Base-by-base conservation (phyloP, 2,113 vertebrate species). In the Etheostoma spectabile region DNA sequence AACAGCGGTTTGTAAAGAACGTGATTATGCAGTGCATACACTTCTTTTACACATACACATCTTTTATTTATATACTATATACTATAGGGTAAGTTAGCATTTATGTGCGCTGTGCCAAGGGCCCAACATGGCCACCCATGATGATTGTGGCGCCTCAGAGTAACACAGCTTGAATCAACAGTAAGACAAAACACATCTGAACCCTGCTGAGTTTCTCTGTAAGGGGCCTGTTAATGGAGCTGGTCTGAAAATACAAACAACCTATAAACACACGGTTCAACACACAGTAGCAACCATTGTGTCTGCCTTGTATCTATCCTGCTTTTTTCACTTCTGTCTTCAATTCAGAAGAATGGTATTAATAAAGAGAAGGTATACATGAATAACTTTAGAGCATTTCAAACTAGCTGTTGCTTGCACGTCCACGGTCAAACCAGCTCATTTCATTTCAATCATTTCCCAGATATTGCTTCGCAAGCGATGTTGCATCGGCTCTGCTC, bases 111-210 rank as follows among this genome's bases (percentile, higher is more conserved):
- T 21, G 49, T 82, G 84, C 80, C 81, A 86, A 84, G 49, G 72
- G 66, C 71, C 81, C 87, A 71, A 8, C 38, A 82, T 82, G 93
- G 79, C 93, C 93, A 94, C 92, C 92, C 93, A 95, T 90, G 90
- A 83, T 82, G 92, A 71, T 49, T 65, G 85, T 63, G 82, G 73
- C 78, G 85, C 86, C 86, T 91, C 87, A 52, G 66, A 90, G 66
- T 67, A 82, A 87, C 91, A 86, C 91, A 89, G 89, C 88, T 86
- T 91, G 86, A 90, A 88, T 86, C 88, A 91, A 89, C 86, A 86
- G 85, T 68, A 51, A 90, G 82, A 91, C 91, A 92, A 92, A 91
- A 91, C 83, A 64, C 84, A 85, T 85, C 24, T 74, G 76, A 86
- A 75, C 82, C 94, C 92, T 1, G 75, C 93, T 83, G 93, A 84